Base-by-base conservation (phyloP, 2,797 vertebrate species). In the Melanogrammus aeglefinus region DNA sequence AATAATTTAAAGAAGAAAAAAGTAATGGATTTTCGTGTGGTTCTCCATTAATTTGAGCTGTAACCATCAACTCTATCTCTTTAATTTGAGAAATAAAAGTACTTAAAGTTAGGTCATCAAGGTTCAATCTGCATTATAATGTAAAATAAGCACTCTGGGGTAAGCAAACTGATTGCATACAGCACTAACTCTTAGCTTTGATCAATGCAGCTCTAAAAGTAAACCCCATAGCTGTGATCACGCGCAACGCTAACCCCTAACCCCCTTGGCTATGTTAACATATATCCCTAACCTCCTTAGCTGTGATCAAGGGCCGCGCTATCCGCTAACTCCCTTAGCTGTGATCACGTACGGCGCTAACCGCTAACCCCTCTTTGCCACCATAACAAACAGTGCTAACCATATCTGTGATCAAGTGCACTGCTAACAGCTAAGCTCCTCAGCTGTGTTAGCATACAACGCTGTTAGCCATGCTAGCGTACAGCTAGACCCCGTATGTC, bases 291-390 rank as follows among this genome's bases (percentile, higher is more conserved):
- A 63, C 57, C 7, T 18, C 57, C 57, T 63, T 63, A 63, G 57
- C 57, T 10, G 21, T 24, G 57, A 57, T 57, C 57, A 21, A 6
- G n/a, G n/a, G 57, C 57, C 24, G 57, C n/a, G 57, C n/a, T 63
- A n/a, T 13, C 1, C 41, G 41, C 41, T 4, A 63, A 2, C 57
- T 18, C n/a, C n/a, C 57, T n/a, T 63, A 63, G 57, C n/a, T 4
- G 57, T 63, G 57, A 63, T 21, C 47, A 21, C n/a, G 47, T 21
- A n/a, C 29, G 33, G 72, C 80, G 72, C 29, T 83, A 82, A 84
- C 74, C 36, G 16, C 47, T 63, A 24, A 63, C 57, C 57, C n/a
- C 57, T 21, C 57, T n/a, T 6, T 7, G 51, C 51, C 16, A 5
- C 6, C 21, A 4, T 63, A 63, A 7, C 51, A 18, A 18, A 51